Evolutionary conservation across 2,797 vertebrate genomes (phyloP).

Genomic region (Parambassis ranga): DNA sequence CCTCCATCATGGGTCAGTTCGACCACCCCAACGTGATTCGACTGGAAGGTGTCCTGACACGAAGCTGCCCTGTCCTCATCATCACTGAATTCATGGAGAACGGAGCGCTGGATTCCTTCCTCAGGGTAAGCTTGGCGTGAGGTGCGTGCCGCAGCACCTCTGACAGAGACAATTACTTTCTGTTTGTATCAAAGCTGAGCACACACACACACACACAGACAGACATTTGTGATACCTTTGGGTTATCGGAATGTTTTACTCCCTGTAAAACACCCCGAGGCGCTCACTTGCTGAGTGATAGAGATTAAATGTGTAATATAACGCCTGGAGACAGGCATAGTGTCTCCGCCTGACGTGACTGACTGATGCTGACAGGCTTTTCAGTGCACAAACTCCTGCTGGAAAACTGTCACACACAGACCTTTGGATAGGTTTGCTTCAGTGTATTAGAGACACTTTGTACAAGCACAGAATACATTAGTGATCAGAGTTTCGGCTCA

Average conservation of each 20-base stretch:
- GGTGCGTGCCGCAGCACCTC: constrained; percentile 5
- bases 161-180: constrained; percentile 52
- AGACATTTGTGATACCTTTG: constrained; percentile 53
- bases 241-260: constrained; percentile 67
- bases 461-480: constrained; percentile 55
- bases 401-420: constrained; percentile 59
- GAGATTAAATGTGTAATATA: constrained; percentile 74
- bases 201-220: constrained; percentile 40
- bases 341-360: constrained; percentile 60
- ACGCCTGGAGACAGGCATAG: constrained; percentile 62
- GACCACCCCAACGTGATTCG: constrained; percentile 99
- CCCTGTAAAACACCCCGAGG: constrained; percentile 67
- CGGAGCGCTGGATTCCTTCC: constrained; percentile 95
- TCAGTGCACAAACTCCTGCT: constrained; percentile 50
- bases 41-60: constrained; percentile 95
- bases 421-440: constrained; percentile 55
- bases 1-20: constrained; percentile 99
- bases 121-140: constrained; percentile 84
- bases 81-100: constrained; percentile 99
- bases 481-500: constrained; percentile 44
- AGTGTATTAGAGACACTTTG: constrained; percentile 48
- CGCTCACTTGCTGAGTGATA: constrained; percentile 62
- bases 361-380: constrained; percentile 73
- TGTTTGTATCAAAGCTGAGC: constrained; percentile 54
- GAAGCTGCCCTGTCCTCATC: constrained; percentile 97